Percentiles rank a stretch among this genome's conserved stretches.
Evolutionary conservation across 2,113 vertebrate species (phyloP).

Genomic region (Haliaeetus leucogaster): DNA sequence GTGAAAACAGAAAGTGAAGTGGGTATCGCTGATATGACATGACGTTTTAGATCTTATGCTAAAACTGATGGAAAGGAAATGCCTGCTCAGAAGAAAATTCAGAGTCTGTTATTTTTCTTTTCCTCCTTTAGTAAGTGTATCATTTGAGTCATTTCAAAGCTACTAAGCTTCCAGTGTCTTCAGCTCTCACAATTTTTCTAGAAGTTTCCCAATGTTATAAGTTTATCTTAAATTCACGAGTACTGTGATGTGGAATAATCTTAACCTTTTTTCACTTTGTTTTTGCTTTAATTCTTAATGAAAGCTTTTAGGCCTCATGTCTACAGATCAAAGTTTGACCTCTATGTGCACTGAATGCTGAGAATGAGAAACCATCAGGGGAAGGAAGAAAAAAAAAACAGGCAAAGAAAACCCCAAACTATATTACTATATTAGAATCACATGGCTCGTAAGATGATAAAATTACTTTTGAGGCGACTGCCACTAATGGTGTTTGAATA

Average conservation of each 20-base stretch:
- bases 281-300: neutral
- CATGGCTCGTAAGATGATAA: neutral
- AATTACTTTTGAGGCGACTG: neutral
- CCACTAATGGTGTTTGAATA: neutral
- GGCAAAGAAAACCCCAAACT: neutral
- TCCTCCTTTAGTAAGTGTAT: neutral
- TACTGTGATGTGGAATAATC: neutral
- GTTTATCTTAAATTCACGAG: neutral
- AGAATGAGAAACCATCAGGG: neutral
- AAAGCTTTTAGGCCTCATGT: neutral
- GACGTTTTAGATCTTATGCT: neutral
- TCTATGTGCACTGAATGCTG: neutral
- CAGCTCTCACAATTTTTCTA: neutral
- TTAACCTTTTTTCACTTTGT: neutral
- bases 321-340: neutral
- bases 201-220: neutral
- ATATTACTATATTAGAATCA: neutral
- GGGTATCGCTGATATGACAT: neutral
- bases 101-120: neutral
- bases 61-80: neutral
- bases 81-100: neutral
- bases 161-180: neutral
- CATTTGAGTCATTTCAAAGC: neutral
- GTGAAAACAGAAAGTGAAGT: neutral
- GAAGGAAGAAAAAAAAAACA: neutral